Percentiles rank a stretch among this genome's conserved stretches.
phyloP scores from a whole-genome alignment of 2,113 vertebrate species.

The Haplotaxodon microlepis region DNA sequence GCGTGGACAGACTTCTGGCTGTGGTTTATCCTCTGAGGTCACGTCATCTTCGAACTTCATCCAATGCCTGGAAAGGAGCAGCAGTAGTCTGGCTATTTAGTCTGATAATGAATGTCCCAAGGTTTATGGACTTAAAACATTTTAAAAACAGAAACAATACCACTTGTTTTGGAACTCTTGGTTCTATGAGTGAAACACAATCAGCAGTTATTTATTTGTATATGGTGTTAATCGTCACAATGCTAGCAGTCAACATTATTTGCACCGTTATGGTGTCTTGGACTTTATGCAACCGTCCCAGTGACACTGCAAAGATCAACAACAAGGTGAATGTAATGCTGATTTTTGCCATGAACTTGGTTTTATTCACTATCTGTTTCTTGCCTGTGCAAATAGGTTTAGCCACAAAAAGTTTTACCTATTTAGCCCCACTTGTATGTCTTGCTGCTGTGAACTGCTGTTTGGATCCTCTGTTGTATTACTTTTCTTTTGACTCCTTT shows the following conservation, averaged over 20 bases:
- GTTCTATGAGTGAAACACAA: accelerated
- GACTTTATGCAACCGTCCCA: background rate
- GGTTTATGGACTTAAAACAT: accelerated
- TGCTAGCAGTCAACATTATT: slow-evolving; percentile 35
- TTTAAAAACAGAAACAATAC: background rate
- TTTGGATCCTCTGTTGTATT: background rate
- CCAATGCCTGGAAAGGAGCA: background rate
- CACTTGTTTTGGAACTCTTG: background rate
- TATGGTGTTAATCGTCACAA: background rate
- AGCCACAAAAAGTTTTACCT: accelerated
- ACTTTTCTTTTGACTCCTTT: background rate
- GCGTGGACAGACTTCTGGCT: slow-evolving; percentile 34
- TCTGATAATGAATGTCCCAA: background rate
- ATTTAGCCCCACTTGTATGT: accelerated
- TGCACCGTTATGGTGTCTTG: slow-evolving; percentile 27
- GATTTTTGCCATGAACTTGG: slow-evolving; percentile 40
- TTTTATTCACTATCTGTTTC: slow-evolving; percentile 43
- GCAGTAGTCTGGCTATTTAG: background rate
- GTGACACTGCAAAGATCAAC: background rate
- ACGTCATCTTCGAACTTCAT: background rate
- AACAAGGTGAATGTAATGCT: slow-evolving; percentile 50
- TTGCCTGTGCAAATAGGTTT: background rate
- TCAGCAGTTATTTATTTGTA: accelerated
- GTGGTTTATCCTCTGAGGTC: background rate
- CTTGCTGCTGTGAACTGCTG: background rate